phyloP scores from a whole-genome alignment of 2,797 vertebrate genomes.

The Semaprochilodus insignis region DNA sequence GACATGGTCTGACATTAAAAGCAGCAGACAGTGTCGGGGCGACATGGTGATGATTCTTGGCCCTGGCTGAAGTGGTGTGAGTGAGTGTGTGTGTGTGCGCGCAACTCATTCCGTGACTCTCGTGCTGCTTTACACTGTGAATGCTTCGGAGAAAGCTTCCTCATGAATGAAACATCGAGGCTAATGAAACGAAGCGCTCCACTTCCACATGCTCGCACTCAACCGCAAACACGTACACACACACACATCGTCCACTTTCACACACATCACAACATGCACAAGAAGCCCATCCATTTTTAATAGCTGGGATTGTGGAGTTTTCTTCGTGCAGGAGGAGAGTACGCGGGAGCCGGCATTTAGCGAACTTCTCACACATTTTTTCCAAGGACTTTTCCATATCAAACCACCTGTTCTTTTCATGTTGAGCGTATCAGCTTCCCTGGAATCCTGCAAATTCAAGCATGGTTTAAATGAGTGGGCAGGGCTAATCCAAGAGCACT shows the following conservation, averaged over 20 bases:
- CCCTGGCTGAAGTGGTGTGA: neutral
- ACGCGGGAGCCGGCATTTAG: neutral
- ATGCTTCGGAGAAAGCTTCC: slow-evolving; percentile 34
- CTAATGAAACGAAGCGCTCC: slow-evolving; percentile 54
- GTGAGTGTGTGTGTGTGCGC: neutral
- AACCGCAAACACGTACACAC: slow-evolving; percentile 22
- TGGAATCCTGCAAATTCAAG: neutral
- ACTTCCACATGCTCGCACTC: slow-evolving; percentile 38
- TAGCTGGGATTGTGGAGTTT: slow-evolving; percentile 50
- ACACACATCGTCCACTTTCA: slow-evolving; percentile 27
- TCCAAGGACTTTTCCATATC: neutral
- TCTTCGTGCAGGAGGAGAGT: neutral
- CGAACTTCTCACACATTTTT: neutral
- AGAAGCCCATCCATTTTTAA: slow-evolving; percentile 63
- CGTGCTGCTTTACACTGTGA: slow-evolving; percentile 5
- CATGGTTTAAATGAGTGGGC: neutral
- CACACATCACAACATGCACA: slow-evolving; percentile 16
- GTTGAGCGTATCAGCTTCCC: neutral
- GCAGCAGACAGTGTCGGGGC: neutral
- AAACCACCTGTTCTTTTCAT: neutral
- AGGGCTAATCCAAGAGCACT: neutral
- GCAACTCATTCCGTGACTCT: slow-evolving; percentile 43
- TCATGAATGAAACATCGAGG: slow-evolving; percentile 70
- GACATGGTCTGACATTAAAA: neutral
- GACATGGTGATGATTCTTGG: neutral